phyloP scores from a whole-genome alignment of 2,888 invertebrate genomes.

The Ischnus inquisitorius region DNA sequence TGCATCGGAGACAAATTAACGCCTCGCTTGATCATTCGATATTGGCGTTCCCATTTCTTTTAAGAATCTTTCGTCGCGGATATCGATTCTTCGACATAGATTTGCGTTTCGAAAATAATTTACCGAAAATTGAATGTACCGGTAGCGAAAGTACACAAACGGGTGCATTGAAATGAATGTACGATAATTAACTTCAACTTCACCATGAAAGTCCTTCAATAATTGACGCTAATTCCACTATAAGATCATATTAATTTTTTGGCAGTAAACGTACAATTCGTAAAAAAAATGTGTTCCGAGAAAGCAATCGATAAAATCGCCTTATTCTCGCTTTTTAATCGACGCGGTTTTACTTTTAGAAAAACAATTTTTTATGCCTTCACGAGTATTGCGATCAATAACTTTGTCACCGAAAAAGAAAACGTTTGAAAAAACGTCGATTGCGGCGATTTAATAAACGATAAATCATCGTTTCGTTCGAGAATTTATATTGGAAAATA shows the following conservation, averaged over 20 bases:
- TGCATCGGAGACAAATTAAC: not conserved
- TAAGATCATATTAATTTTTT: not conserved
- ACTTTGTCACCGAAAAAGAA: not conserved
- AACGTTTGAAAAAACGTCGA: not conserved
- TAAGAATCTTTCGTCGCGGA: not conserved
- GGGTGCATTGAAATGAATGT: no score
- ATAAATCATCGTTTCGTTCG: no score
- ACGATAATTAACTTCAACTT: no score
- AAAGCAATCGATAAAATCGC: not conserved
- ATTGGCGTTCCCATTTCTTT: not conserved
- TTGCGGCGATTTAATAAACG: no score
- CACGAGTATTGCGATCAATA: not conserved
- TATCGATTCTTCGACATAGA: not conserved
- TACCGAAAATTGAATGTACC: no score
- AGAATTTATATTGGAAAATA: conserved; percentile 6
- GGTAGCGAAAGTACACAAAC: no score
- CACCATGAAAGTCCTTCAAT: no score
- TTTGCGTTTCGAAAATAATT: not conserved
- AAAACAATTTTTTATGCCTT: not conserved
- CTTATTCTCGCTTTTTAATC: no score
- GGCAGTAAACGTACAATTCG: no score
- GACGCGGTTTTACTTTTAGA: not conserved
- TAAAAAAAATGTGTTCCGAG: not conserved
- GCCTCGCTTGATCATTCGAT: not conserved
- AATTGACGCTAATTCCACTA: no score